These are phyloP conservation scores for Ophioderma brevispina DNA, from an alignment of 35 echinoderm and acorn worm species.

Conservation along the genomic window DNA sequence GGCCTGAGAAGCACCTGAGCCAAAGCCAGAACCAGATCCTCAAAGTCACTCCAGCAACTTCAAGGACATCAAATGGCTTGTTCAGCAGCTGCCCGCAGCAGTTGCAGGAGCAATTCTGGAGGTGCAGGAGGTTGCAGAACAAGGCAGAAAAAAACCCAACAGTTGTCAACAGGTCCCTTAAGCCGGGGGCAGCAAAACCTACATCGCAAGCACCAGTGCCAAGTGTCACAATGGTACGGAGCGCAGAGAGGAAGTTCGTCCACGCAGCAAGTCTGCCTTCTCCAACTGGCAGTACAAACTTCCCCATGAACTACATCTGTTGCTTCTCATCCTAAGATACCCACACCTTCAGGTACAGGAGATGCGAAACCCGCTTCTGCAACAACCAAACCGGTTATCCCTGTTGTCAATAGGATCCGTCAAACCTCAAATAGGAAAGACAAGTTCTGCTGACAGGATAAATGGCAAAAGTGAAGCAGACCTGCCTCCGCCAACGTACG, in stretches of 20 bases:
- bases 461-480: too few relatives aligned
- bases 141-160: neutral
- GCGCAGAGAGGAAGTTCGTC: neutral
- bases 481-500: neutral
- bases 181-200: constrained; percentile 10
- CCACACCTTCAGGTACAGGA: neutral
- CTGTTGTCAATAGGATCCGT: neutral
- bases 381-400: neutral
- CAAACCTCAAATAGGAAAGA: neutral
- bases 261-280: neutral
- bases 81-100: neutral
- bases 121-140: neutral
- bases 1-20: constrained; percentile 5
- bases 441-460: neutral
- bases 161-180: neutral
- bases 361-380: neutral
- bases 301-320: neutral
- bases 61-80: constrained; percentile 1
- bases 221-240: neutral
- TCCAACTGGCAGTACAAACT: neutral
- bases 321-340: neutral
- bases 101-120: neutral
- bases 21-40: neutral
- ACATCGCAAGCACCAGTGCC: too few relatives aligned
- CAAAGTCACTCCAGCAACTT: constrained; percentile 31